Base-by-base conservation (phyloP, 2,113 vertebrate genomes). In the Sprattus sprattus region DNA sequence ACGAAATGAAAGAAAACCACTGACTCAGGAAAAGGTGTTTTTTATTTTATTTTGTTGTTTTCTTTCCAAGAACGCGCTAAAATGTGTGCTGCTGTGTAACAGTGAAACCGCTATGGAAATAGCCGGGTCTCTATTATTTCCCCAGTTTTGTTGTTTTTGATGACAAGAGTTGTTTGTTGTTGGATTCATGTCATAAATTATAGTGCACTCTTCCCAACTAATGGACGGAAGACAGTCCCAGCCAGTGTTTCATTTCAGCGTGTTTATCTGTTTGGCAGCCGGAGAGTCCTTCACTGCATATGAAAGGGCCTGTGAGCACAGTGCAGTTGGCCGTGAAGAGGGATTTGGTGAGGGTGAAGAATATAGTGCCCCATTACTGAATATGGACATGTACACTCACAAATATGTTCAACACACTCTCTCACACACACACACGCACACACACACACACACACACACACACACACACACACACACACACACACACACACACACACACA, bases 401-500 rank as follows among this genome's bases (percentile, higher is more conserved):
- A n/a, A n/a, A 0, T 44, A 25, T 45, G 39, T 32, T 1, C 39
- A 45, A 67, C 57, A 84, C 39, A 71, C 39, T 47, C 52, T 67
- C 46, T 18, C 50, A 49, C n/a, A 52, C 47, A 82, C n/a, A 32
- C 82, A 82, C 50, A 32, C 47, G 39, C 45, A 45, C 4, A 71
- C 64, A 18, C 60, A 71, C 22, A 71, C 11, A 71, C 16, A 32
- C 39, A 49, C 44, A 13, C 1, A 11, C 44, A 52, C 87, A 81
- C 86, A 10, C 47, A 22, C 46, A 82, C 45, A 82, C 44, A 44
- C 3, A 46, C 60, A 25, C 13, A n/a, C 10, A 45, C 78, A 39
- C 78, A 64, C 52, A 83, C 52, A 64, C 49, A 83, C 49, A 81
- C 45, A 13, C 39, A 46, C 45, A 47, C 20, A 82, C 81, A 82